A percentile compares a stretch with the other conserved stretches of the same genome.
These are phyloP conservation scores for Zaprionus lineosus DNA, from an alignment of 2,888 invertebrate genomes.

Conservation along the genomic window DNA sequence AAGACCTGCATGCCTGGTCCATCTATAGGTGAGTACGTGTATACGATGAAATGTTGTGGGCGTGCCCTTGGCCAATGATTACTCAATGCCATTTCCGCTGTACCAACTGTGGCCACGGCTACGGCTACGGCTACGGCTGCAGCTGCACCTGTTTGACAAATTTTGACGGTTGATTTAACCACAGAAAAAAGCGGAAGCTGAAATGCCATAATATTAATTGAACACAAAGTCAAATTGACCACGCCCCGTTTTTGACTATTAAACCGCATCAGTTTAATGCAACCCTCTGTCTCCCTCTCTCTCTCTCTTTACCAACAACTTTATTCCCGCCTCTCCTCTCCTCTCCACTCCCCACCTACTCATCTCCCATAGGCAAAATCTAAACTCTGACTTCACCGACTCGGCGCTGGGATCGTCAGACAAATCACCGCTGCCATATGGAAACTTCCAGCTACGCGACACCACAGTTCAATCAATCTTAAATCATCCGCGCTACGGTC, in stretches of 20 bases:
- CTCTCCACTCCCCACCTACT: not conserved
- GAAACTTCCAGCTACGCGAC: conserved; percentile 95
- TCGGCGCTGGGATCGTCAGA: conserved; percentile 96
- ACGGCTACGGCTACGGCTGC: conserved; percentile 21
- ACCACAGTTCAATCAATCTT: conserved; percentile 95
- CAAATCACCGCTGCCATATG: conserved; percentile 95
- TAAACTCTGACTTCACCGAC: conserved; percentile 97
- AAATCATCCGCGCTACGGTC: conserved; percentile 93
- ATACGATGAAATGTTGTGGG: conserved; percentile 17
- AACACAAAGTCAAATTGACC: conserved; percentile 15
- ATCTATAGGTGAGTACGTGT: conserved; percentile 90
- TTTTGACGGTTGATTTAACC: conserved; percentile 73
- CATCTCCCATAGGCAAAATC: conserved; percentile 88
- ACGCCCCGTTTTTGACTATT: conserved; percentile 46
- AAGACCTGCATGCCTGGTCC: conserved; percentile 97
- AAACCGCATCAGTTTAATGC: conserved; percentile 57
- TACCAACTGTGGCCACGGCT: too few species aligned
- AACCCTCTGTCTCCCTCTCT: conserved; percentile 1
- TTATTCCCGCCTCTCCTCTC: not conserved
- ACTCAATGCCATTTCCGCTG: too few species aligned
- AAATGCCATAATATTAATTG: conserved; percentile 63
- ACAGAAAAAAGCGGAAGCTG: conserved; percentile 62
- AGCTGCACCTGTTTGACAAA: conserved; percentile 63
- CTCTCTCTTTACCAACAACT: too few species aligned
- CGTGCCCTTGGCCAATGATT: conserved; percentile 36